These are phyloP conservation scores for Corvus cornix DNA, from an alignment of 2,113 vertebrate species.

Conservation along the genomic window DNA sequence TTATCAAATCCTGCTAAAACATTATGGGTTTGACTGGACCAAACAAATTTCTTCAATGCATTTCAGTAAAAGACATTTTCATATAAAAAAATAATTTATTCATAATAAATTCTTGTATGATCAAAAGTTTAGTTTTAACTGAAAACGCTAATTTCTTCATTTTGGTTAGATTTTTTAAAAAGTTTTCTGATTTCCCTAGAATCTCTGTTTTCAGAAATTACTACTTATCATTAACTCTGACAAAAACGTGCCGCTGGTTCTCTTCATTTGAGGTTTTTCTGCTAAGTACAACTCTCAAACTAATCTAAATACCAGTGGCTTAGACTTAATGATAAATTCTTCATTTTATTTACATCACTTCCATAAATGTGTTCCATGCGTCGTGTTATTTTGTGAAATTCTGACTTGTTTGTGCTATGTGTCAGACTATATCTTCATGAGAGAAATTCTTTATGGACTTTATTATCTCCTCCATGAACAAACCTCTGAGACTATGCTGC, in stretches of 20 bases:
- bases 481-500: not conserved
- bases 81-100: not conserved
- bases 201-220: not conserved
- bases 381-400: not conserved
- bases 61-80: not conserved
- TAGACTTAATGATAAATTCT: not conserved
- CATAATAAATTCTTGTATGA: not conserved
- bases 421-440: not conserved
- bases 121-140: not conserved
- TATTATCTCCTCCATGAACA: not conserved
- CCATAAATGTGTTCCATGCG: not conserved
- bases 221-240: not conserved
- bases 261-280: not conserved
- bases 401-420: not conserved
- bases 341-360: not conserved
- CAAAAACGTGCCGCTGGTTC: not conserved
- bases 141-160: not conserved
- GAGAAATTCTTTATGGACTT: not conserved
- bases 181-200: not conserved
- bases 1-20: not conserved
- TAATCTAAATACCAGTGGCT: not conserved
- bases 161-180: fast-evolving
- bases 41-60: not conserved
- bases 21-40: not conserved
- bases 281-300: not conserved